These are phyloP conservation scores for Cavia aperea DNA, from an alignment of 2,113 vertebrate genomes.

Conservation along the genomic window DNA sequence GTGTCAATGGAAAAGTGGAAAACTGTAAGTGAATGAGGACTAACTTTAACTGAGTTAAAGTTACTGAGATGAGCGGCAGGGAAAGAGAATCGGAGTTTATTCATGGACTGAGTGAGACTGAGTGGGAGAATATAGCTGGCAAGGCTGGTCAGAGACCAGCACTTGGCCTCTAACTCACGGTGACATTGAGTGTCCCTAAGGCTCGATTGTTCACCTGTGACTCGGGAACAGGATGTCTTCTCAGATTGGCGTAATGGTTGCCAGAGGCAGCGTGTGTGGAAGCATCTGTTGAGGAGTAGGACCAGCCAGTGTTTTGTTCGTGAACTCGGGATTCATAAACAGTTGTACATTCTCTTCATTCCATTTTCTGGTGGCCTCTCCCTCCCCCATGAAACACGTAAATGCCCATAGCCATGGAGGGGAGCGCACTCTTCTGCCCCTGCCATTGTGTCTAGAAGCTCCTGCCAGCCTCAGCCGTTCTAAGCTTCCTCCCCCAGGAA, in stretches of 20 bases:
- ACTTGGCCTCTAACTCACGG: background rate
- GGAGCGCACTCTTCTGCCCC: background rate
- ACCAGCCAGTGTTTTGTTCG: background rate
- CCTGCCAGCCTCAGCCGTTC: background rate
- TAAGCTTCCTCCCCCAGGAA: background rate
- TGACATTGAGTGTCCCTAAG: background rate
- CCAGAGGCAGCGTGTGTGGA: background rate
- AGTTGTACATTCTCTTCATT: background rate
- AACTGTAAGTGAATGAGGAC: background rate
- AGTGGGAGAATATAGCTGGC: background rate
- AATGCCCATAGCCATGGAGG: background rate
- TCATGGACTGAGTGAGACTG: background rate
- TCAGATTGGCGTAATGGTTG: background rate
- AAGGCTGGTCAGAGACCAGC: background rate
- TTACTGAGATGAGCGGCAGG: background rate
- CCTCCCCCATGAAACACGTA: background rate
- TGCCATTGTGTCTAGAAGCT: background rate
- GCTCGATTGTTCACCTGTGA: background rate
- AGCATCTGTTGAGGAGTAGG: background rate
- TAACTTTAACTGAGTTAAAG: background rate
- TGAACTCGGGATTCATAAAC: background rate
- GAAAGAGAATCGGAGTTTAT: background rate
- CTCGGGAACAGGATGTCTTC: background rate
- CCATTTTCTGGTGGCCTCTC: background rate
- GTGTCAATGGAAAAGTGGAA: fast-evolving